Evolutionary conservation across 2,113 vertebrate species (phyloP).

Genomic region (Rattus rattus): DNA sequence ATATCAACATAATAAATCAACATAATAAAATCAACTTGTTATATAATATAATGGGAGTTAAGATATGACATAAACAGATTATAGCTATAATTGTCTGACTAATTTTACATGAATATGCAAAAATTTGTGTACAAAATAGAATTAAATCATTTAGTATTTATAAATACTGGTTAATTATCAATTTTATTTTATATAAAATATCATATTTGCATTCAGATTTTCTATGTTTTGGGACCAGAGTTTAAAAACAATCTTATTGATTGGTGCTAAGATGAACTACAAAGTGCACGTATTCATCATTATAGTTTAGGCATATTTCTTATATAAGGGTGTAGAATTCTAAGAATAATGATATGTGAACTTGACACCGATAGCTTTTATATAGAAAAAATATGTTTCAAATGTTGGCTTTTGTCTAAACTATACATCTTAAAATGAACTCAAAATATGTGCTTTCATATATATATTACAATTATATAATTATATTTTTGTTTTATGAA

Average conservation of each 20-base stretch:
- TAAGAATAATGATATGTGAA: conserved; percentile 67
- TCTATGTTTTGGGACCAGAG: background rate
- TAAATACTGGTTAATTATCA: conserved; percentile 60
- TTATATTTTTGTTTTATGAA: conserved; percentile 85
- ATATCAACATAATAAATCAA: background rate
- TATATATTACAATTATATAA: conserved; percentile 54
- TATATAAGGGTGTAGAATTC: conserved; percentile 49
- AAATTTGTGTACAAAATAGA: conserved; percentile 65
- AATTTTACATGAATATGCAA: conserved; percentile 79
- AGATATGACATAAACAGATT: conserved; percentile 54
- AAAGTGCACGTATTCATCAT: conserved; percentile 34
- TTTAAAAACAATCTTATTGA: conserved; percentile 61
- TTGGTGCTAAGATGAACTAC: conserved; percentile 75
- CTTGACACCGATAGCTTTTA: conserved; percentile 67
- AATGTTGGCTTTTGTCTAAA: conserved; percentile 84
- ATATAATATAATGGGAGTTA: conserved; percentile 22
- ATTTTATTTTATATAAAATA: conserved; percentile 35
- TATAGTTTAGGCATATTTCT: background rate
- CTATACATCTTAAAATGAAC: conserved; percentile 85
- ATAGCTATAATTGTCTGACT: conserved; percentile 57
- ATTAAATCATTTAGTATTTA: conserved; percentile 77
- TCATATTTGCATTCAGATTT: conserved; percentile 41
- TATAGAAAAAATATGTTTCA: conserved; percentile 62
- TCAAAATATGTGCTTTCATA: conserved; percentile 84
- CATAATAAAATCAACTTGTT: background rate